Conservation (phyloP, 2,888 invertebrate genomes). For the Agrotis ipsilon region DNA sequence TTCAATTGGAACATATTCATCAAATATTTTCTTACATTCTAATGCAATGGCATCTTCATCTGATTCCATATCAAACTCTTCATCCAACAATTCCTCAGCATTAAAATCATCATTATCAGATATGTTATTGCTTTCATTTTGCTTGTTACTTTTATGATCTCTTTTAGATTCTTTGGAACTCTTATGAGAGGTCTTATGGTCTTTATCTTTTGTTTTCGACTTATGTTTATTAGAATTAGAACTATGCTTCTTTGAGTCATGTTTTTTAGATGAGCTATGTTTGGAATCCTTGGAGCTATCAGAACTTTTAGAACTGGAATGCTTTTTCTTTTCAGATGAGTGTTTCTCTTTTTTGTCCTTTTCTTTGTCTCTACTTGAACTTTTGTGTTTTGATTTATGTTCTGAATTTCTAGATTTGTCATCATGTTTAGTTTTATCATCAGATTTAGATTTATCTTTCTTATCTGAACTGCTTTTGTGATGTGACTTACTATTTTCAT, state of each 20-base stretch:
- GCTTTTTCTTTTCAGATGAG: slow-evolving; percentile 72
- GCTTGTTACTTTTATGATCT: slow-evolving; percentile 68
- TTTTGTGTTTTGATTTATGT: slow-evolving; percentile 79
- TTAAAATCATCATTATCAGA: slow-evolving; percentile 74
- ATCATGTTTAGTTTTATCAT: slow-evolving; percentile 71
- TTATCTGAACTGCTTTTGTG: slow-evolving; percentile 72
- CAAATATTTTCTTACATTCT: slow-evolving; percentile 97
- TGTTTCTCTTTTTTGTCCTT: slow-evolving; percentile 75
- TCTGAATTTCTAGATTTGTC: slow-evolving; percentile 73
- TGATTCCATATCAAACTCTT: slow-evolving; percentile 86
- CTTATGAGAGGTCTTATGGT: slow-evolving; percentile 72
- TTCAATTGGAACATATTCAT: slow-evolving; percentile 93
- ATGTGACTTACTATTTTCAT: slow-evolving; percentile 67
- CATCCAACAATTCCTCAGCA: slow-evolving; percentile 67
- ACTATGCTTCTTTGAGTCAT: slow-evolving; percentile 70
- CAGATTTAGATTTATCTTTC: slow-evolving; percentile 69
- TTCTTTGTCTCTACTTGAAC: slow-evolving; percentile 79
- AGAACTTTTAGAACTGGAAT: slow-evolving; percentile 71
- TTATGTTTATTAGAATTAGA: slow-evolving; percentile 73
- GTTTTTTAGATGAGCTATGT: slow-evolving; percentile 69
- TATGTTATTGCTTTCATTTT: slow-evolving; percentile 67
- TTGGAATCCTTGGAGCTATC: slow-evolving; percentile 71
- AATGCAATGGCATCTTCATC: slow-evolving; percentile 94
- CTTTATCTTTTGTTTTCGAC: slow-evolving; percentile 66
- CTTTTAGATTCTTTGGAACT: slow-evolving; percentile 72